phyloP scores from a whole-genome alignment of 1,140 invertebrate genomes.

The Aricia agestis region DNA sequence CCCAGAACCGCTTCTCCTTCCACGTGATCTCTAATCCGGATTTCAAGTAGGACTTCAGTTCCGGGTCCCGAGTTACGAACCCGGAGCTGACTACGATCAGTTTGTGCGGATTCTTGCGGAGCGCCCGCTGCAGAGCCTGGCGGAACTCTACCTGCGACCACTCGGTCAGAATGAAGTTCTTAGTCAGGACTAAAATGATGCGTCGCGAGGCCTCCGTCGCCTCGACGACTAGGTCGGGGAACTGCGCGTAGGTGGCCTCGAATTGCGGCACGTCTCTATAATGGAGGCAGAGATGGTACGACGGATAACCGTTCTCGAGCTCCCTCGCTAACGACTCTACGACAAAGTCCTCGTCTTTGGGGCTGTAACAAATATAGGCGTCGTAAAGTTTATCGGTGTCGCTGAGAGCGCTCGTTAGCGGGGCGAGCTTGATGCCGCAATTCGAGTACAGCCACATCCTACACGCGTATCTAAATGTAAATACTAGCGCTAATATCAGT shows the following conservation, averaged over 20 bases:
- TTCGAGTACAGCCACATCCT: constrained; percentile 91
- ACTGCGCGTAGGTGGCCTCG: constrained; percentile 81
- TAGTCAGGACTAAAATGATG: constrained; percentile 86
- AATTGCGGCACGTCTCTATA: constrained; percentile 91
- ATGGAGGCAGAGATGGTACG: constrained; percentile 88
- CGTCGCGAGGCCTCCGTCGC: constrained; percentile 90
- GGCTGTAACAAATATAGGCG: constrained; percentile 92
- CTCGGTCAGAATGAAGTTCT: constrained; percentile 90
- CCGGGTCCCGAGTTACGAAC: constrained; percentile 88
- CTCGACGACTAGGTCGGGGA: constrained; percentile 88
- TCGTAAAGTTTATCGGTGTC: constrained; percentile 91
- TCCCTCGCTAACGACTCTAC: constrained; percentile 87
- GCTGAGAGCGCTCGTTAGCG: constrained; percentile 83
- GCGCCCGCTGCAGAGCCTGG: constrained; percentile 87
- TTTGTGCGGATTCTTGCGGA: constrained; percentile 87
- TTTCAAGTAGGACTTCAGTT: constrained; percentile 91
- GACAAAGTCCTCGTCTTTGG: constrained; percentile 91
- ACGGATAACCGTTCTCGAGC: constrained; percentile 83
- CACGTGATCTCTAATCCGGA: constrained; percentile 90
- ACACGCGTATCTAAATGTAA: constrained; percentile 88
- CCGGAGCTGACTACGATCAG: constrained; percentile 90
- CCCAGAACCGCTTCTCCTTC: constrained; percentile 94
- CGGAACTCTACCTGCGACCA: constrained; percentile 91
- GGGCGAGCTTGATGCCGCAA: constrained; percentile 87
- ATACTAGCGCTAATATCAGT: constrained; percentile 83